Conservation (phyloP, 1,140 invertebrate genomes). For the Drosophila cardini region DNA sequence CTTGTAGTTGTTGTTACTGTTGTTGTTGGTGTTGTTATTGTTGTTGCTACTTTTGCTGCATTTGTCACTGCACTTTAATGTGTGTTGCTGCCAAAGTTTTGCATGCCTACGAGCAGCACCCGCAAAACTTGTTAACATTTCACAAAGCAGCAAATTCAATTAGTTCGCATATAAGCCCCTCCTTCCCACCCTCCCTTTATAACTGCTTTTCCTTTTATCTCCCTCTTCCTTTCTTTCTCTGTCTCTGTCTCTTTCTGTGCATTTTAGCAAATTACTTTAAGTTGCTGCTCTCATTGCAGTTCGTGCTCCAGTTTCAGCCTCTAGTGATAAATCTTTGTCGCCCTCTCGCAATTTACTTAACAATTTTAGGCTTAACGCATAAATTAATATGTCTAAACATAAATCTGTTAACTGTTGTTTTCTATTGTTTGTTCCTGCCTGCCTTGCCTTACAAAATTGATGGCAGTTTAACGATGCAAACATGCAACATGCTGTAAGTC, state of each 20-base stretch:
- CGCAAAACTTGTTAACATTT: constrained; percentile 81
- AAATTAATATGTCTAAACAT: constrained; percentile 77
- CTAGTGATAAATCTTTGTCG: constrained; percentile 62
- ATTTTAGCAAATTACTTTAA: constrained; percentile 76
- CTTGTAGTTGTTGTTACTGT: constrained; percentile 15
- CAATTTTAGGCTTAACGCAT: constrained; percentile 61
- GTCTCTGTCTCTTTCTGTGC: constrained; percentile 25
- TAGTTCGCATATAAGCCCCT: constrained; percentile 49
- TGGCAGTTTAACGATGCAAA: constrained; percentile 42
- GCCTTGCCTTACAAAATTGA: constrained; percentile 41
- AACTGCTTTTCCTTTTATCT: neutral
- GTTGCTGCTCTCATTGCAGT: constrained; percentile 40
- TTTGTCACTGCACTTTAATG: constrained; percentile 70
- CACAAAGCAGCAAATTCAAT: constrained; percentile 82
- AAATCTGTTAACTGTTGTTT: constrained; percentile 70
- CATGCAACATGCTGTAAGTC: constrained; percentile 13
- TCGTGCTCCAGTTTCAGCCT: constrained; percentile 7
- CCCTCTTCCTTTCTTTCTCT: neutral
- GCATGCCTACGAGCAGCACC: constrained; percentile 49
- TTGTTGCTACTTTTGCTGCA: constrained; percentile 25
- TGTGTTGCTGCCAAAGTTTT: constrained; percentile 35
- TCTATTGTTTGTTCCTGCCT: constrained; percentile 34
- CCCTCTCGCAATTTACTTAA: constrained; percentile 60
- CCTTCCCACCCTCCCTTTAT: neutral
- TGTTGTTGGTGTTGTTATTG: constrained; percentile 13